A percentile compares a stretch with the other conserved stretches of the same genome.
Evolutionary conservation across 2,888 invertebrate genomes (phyloP).

Genomic region (Platycheirus albimanus): DNA sequence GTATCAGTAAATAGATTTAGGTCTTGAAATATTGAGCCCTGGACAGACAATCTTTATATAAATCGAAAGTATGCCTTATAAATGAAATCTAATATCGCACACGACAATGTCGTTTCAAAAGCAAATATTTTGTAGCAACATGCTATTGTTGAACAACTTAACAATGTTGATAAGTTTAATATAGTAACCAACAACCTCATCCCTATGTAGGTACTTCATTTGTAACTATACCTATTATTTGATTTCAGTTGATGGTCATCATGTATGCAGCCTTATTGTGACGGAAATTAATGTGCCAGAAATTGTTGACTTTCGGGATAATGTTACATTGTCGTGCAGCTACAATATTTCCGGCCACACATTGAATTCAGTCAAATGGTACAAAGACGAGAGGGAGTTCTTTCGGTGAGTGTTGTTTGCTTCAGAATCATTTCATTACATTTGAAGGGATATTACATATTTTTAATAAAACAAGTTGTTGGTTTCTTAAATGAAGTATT

Average conservation of each 20-base stretch:
- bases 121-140: not conserved
- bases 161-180: not conserved
- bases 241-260: slow-evolving; percentile 61
- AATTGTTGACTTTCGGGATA: slow-evolving; percentile 80
- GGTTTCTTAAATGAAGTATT: not conserved
- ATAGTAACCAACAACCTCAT: not conserved
- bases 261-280: slow-evolving; percentile 74
- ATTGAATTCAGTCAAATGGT: slow-evolving; percentile 82
- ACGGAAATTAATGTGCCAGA: slow-evolving; percentile 80
- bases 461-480: too few relatives aligned
- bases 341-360: slow-evolving; percentile 81
- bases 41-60: too few relatives aligned
- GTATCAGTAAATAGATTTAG: too few relatives aligned
- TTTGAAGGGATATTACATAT: not conserved
- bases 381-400: slow-evolving; percentile 80
- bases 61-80: too few relatives aligned
- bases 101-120: too few relatives aligned
- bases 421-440: too few relatives aligned
- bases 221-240: too few relatives aligned
- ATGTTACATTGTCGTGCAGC: slow-evolving; percentile 80
- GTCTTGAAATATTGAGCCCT: too few relatives aligned
- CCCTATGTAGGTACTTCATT: not conserved
- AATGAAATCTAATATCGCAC: not conserved
- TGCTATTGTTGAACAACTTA: not conserved
- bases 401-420: slow-evolving; percentile 78